Base-by-base conservation (phyloP, 2,888 invertebrate species). In the Dryomyza anilis region DNA sequence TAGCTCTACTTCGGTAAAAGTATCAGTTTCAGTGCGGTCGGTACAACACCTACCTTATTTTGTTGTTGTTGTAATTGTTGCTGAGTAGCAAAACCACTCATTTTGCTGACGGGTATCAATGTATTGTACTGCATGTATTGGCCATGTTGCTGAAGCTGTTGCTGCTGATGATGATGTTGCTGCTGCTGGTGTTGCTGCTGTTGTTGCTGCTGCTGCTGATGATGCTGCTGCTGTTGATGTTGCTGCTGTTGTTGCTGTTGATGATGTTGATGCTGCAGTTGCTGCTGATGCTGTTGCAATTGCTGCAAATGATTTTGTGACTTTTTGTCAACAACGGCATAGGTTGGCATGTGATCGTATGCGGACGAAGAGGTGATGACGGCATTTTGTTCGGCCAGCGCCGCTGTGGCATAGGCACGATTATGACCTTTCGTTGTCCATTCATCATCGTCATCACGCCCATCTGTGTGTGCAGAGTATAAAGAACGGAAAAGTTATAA, bases 381-480 rank as follows among this genome's bases (percentile, higher is more conserved):
- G 36, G 82, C 82, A 67, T 82, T 83, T 72, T 84, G 83, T 69
- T 84, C 83, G 56, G 84, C 84, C 66, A 84, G 61, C 3, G 83
- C 84, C 6, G 83, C 81, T 39, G 84, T 84, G 46, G 84, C 83
- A 74, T 82, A 84, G 63, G 79, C 78, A 62, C 81, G 78, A 67
- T 75, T 78, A 67, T 82, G 81, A 7, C 78, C 78, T 70, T 78
- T 82, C 65, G 82, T 83, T 67, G 82, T 82, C 81, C 83, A 82
- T 73, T 83, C 84, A 59, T 84, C 84, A 63, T 84, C 84, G 65
- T 83, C 81, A 57, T 83, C 83, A 50, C 80, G 80, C 16, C 81
- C 84, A 72, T 83, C 83, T 80, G 23, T 16, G 39, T 10, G n/a
- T 19, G 25, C 16, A 27, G 29, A 52, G 36, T 27, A n/a, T 27